Evolutionary conservation across 1,140 invertebrate species (phyloP).

Genomic region (Liolophura sinensis): DNA sequence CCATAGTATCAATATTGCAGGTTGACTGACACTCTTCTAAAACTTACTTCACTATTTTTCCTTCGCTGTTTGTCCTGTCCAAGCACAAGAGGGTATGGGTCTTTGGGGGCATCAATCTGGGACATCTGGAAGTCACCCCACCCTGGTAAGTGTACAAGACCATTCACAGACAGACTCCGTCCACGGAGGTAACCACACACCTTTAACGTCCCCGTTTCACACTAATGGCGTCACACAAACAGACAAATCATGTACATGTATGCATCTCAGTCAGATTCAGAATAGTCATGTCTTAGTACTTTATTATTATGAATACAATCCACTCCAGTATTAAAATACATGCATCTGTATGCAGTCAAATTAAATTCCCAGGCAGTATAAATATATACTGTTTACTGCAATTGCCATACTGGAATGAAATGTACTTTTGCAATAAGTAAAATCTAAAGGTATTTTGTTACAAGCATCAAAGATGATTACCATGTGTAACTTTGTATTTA

Average conservation of each 20-base stretch:
- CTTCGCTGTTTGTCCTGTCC: conserved; percentile 24
- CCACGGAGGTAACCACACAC: conserved; percentile 85
- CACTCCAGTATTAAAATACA: background rate
- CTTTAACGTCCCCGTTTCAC: conserved; percentile 72
- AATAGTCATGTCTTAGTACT: background rate
- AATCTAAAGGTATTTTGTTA: no score
- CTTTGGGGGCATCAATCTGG: conserved; percentile 73
- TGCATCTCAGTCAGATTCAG: background rate
- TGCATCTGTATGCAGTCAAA: background rate
- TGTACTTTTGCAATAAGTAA: no score
- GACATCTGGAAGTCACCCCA: conserved; percentile 91
- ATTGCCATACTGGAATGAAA: no score
- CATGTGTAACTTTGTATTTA: no score
- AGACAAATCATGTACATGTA: background rate
- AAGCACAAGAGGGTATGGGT: conserved; percentile 72
- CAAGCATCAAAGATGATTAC: no score
- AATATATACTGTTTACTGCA: no score
- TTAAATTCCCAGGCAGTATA: background rate
- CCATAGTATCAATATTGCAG: no score
- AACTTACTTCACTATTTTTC: conserved; percentile 16
- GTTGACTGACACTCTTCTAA: background rate
- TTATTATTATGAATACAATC: background rate
- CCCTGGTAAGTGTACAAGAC: conserved; percentile 85
- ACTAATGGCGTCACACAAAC: conserved; percentile 25
- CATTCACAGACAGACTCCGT: conserved; percentile 76